Percentiles rank a stretch among this genome's conserved stretches.
Conservation (phyloP, 2,888 invertebrate species). For the Therioaphis trifolii region DNA sequence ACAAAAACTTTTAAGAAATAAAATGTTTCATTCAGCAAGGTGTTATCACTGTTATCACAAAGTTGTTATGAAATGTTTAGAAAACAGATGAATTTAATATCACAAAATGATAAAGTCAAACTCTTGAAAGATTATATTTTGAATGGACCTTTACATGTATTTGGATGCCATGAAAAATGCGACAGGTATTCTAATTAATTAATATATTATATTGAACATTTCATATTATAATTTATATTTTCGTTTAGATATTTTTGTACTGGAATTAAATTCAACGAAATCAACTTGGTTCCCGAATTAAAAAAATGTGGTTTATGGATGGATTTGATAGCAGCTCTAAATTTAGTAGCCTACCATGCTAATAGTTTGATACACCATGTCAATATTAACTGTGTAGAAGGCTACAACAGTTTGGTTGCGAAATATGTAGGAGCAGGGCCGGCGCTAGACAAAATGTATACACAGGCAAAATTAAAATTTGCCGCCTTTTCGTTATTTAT, state of each 20-base stretch:
- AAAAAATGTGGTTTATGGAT: conserved; percentile 1
- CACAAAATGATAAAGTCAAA: conserved; percentile 6
- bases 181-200: background rate
- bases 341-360: conserved; percentile 9
- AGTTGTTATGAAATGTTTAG: too few relatives aligned
- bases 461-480: too few relatives aligned
- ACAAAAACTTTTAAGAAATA: too few relatives aligned
- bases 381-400: background rate
- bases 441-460: too few relatives aligned
- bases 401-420: background rate
- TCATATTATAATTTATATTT: background rate
- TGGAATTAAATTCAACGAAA: background rate
- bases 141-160: conserved; percentile 13
- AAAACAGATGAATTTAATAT: background rate
- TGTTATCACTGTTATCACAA: too few relatives aligned
- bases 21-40: too few relatives aligned
- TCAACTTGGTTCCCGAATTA: conserved; percentile 1
- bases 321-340: conserved; percentile 5
- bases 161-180: background rate
- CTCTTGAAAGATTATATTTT: conserved; percentile 7
- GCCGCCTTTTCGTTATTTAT: too few relatives aligned
- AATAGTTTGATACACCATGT: background rate
- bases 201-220: background rate
- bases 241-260: conserved; percentile 14
- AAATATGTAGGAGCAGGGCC: too few relatives aligned